Percentiles rank a stretch among this genome's conserved stretches.
phyloP scores from a whole-genome alignment of 2,888 invertebrate genomes.

The Athalia cordata region DNA sequence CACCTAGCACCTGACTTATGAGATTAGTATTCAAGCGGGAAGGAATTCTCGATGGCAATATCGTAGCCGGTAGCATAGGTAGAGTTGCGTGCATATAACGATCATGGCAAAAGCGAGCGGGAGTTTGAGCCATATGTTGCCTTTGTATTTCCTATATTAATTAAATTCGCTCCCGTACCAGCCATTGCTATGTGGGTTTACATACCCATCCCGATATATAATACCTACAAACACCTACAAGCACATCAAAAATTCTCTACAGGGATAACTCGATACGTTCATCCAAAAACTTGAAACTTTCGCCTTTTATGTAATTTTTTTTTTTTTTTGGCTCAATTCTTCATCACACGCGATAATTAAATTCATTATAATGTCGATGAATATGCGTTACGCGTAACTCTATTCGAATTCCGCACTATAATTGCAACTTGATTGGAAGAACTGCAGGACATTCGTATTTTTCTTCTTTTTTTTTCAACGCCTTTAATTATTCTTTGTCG shows the following conservation, averaged over 20 bases:
- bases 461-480: too few species aligned
- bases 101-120: not conserved
- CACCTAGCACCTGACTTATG: too few species aligned
- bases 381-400: too few species aligned
- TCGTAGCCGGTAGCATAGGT: not conserved
- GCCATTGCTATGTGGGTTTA: not conserved
- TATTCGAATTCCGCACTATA: too few species aligned
- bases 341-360: too few species aligned
- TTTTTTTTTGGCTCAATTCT: not conserved
- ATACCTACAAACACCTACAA: not conserved
- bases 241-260: not conserved
- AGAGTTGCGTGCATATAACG: not conserved
- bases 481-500: constrained; percentile 58
- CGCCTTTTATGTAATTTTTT: not conserved
- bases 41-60: constrained; percentile 34
- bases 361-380: too few species aligned
- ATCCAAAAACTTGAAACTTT: not conserved
- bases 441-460: too few species aligned
- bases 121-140: constrained; percentile 27
- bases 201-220: not conserved
- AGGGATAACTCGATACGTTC: not conserved
- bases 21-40: not conserved
- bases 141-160: constrained; percentile 36
- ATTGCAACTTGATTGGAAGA: too few species aligned
- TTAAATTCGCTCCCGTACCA: constrained; percentile 26